A percentile compares a stretch with the other conserved stretches of the same genome.
Evolutionary conservation across 53 echinoderm and acorn worm genomes (phyloP).

Genomic region (Echinarachnius parma): DNA sequence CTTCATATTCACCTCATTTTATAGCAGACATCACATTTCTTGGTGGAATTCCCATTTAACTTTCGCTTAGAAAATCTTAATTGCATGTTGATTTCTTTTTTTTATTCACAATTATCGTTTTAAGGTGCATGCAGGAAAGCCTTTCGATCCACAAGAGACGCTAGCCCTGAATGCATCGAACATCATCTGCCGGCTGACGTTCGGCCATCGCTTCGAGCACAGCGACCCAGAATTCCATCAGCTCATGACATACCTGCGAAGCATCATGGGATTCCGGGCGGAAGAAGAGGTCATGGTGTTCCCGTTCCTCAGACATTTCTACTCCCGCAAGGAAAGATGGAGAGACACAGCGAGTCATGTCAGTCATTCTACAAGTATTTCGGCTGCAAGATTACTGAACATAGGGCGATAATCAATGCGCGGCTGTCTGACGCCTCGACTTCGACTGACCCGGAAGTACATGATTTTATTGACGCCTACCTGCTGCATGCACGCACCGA

Average conservation of each 20-base stretch:
- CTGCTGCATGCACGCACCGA: slow-evolving; percentile 30
- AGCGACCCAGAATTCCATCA: slow-evolving; percentile 50
- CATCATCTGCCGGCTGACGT: slow-evolving; percentile 49
- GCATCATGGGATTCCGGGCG: slow-evolving; percentile 50
- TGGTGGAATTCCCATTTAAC: too few species aligned
- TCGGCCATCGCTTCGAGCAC: slow-evolving; percentile 44
- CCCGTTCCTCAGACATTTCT: slow-evolving; percentile 22
- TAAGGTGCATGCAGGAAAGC: slow-evolving; percentile 8
- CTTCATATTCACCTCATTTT: too few species aligned
- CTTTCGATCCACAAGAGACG: slow-evolving; percentile 32
- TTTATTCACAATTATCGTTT: too few species aligned
- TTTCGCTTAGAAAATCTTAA: too few species aligned
- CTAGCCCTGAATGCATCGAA: slow-evolving; percentile 48
- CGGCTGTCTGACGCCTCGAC: not conserved
- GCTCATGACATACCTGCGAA: slow-evolving; percentile 32
- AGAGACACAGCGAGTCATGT: not conserved
- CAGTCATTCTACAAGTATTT: slow-evolving; percentile 29
- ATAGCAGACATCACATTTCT: too few species aligned
- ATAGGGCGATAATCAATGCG: not conserved
- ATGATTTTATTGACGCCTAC: slow-evolving; percentile 59
- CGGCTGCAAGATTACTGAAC: slow-evolving; percentile 21
- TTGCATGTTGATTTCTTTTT: too few species aligned
- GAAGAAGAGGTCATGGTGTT: slow-evolving; percentile 41
- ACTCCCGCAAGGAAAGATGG: slow-evolving; percentile 22
- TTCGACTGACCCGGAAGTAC: slow-evolving; percentile 18